phyloP scores from a whole-genome alignment of 1,140 invertebrate genomes.

The Papilio aristodemus region DNA sequence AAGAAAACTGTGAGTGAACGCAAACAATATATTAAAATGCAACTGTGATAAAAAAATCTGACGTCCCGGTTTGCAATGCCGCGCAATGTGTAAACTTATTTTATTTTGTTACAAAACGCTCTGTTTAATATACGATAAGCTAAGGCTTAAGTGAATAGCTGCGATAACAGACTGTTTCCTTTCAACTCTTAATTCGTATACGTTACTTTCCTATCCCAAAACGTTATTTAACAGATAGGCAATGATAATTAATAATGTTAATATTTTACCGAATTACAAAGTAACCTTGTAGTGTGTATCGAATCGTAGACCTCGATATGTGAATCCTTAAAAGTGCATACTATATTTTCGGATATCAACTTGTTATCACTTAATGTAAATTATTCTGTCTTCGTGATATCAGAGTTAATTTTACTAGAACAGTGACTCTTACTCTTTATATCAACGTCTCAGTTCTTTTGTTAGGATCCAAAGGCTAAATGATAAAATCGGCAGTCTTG shows the following conservation, averaged over 20 bases:
- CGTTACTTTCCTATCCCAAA: not conserved
- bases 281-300: not conserved
- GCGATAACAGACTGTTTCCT: conserved; percentile 42
- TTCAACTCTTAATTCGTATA: conserved; percentile 3
- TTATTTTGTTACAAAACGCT: conserved; percentile 36
- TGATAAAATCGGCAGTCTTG: too few relatives aligned
- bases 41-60: conserved; percentile 21
- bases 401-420: too few relatives aligned
- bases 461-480: too few relatives aligned
- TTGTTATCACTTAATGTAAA: too few relatives aligned
- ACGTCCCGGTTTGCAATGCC: not conserved
- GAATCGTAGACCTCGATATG: too few relatives aligned
- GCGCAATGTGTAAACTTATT: not conserved
- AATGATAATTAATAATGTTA: too few relatives aligned
- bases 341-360: too few relatives aligned
- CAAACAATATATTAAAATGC: conserved; percentile 29
- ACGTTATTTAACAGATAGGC: not conserved
- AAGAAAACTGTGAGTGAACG: conserved; percentile 18
- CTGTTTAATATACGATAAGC: conserved; percentile 53
- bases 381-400: too few relatives aligned
- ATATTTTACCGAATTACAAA: too few relatives aligned
- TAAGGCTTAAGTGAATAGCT: conserved; percentile 45
- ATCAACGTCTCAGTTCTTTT: too few relatives aligned
- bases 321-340: too few relatives aligned
- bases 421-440: too few relatives aligned